Evolutionary conservation across 2,113 vertebrate genomes (phyloP).

Genomic region (Procavia capensis): DNA sequence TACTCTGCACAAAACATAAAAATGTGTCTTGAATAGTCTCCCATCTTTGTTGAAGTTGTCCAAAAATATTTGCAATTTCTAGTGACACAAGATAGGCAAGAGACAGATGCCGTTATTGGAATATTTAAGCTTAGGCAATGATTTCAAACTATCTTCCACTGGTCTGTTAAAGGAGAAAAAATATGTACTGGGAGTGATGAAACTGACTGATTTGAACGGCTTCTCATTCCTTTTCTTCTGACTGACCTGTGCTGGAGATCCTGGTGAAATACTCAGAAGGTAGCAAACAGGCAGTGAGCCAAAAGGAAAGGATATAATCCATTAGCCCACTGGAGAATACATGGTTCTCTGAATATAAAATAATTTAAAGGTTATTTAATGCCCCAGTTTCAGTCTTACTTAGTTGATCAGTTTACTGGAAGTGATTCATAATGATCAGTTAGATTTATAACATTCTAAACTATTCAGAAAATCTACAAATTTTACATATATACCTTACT

Average conservation of each 20-base stretch:
- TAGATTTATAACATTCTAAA: not conserved
- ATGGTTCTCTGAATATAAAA: not conserved
- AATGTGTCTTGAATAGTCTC: not conserved
- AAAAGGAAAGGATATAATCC: not conserved
- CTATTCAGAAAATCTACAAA: not conserved
- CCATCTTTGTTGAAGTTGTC: constrained; percentile 23
- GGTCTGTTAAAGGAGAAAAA: constrained; percentile 9
- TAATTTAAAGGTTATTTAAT: too few relatives aligned
- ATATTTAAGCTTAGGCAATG: constrained; percentile 3
- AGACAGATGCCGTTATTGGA: constrained; percentile 53
- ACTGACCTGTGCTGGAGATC: not conserved
- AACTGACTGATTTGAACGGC: not conserved
- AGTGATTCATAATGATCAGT: not conserved
- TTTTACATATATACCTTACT: not conserved
- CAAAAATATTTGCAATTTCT: constrained; percentile 64
- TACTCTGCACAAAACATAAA: not conserved
- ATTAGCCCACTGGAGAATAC: not conserved
- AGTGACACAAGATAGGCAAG: constrained; percentile 4
- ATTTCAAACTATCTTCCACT: constrained; percentile 37
- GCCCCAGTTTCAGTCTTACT: not conserved
- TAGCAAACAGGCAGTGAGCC: not conserved
- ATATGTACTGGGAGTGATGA: not conserved
- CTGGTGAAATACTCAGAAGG: not conserved
- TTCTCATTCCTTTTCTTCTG: not conserved
- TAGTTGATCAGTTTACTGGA: not conserved